Conservation (phyloP, 2,113 vertebrate species). For the Laticauda colubrina region DNA sequence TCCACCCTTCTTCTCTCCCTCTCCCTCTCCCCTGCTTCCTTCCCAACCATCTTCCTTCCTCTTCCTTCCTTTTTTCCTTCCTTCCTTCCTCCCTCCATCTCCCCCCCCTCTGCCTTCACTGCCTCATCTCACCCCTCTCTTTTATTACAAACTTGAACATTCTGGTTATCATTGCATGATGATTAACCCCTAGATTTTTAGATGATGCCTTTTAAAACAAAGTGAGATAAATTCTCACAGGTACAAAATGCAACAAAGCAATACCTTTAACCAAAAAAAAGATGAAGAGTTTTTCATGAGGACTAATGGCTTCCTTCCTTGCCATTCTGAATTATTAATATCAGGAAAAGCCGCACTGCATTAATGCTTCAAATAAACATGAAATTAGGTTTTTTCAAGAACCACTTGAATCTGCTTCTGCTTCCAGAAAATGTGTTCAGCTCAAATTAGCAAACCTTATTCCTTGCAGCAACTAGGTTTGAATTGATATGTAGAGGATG, state of each 20-base stretch:
- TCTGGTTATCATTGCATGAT: slow-evolving; percentile 5
- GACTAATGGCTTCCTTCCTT: slow-evolving; percentile 28
- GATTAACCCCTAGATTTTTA: slow-evolving; percentile 44
- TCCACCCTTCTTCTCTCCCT: neutral
- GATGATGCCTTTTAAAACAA: slow-evolving; percentile 23
- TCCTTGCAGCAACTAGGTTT: neutral
- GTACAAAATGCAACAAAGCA: slow-evolving; percentile 29
- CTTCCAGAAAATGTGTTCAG: neutral
- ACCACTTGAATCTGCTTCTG: accelerated
- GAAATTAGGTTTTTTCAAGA: neutral
- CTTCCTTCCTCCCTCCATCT: too few species aligned
- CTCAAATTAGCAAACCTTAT: neutral
- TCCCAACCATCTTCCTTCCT: too few species aligned
- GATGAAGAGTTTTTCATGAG: neutral
- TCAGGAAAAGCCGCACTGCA: neutral
- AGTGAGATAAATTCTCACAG: slow-evolving; percentile 24
- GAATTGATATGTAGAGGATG: neutral
- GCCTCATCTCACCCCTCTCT: neutral
- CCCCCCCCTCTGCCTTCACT: neutral
- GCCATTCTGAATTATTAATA: slow-evolving; percentile 19
- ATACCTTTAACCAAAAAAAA: neutral
- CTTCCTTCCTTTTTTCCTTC: too few species aligned
- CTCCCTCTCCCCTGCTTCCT: accelerated
- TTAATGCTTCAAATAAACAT: slow-evolving; percentile 19
- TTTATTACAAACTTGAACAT: slow-evolving; percentile 32